A percentile compares a stretch with the other conserved stretches of the same genome.
phyloP scores from a whole-genome alignment of 2,113 vertebrate genomes.

The Zosterops lateralis region DNA sequence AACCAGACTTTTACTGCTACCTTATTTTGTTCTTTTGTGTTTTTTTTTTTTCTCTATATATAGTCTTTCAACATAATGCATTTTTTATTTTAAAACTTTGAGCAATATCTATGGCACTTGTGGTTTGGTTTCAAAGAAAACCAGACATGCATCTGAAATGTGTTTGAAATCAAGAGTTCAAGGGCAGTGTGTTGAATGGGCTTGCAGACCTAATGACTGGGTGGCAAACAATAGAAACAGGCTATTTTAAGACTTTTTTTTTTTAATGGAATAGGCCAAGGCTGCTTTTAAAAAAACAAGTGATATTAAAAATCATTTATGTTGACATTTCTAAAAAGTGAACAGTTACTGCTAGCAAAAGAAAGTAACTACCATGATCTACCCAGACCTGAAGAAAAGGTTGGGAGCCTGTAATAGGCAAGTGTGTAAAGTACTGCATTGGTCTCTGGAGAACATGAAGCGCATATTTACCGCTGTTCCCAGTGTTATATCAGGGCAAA shows the following conservation, averaged over 20 bases:
- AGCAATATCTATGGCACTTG: background rate
- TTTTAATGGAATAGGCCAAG: background rate
- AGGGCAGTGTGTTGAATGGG: background rate
- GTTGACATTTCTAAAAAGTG: background rate
- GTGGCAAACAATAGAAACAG: background rate
- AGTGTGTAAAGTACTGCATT: background rate
- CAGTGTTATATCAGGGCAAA: background rate
- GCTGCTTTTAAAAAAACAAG: background rate
- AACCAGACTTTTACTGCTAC: background rate
- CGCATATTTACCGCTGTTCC: background rate
- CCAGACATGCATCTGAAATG: background rate
- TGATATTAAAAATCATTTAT: background rate
- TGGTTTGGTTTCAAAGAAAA: background rate
- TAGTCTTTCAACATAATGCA: background rate
- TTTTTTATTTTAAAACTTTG: background rate
- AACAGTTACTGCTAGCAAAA: background rate
- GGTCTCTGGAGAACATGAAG: background rate
- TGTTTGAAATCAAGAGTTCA: background rate
- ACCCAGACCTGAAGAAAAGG: background rate
- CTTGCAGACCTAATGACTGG: background rate
- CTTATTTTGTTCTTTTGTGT: background rate
- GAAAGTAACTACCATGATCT: background rate
- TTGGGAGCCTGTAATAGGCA: background rate
- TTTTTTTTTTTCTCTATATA: rapidly evolving
- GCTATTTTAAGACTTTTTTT: background rate